A percentile compares a stretch with the other conserved stretches of the same genome.
These are phyloP conservation scores for Austrofundulus limnaeus DNA, from an alignment of 2,113 vertebrate species.

Conservation along the genomic window DNA sequence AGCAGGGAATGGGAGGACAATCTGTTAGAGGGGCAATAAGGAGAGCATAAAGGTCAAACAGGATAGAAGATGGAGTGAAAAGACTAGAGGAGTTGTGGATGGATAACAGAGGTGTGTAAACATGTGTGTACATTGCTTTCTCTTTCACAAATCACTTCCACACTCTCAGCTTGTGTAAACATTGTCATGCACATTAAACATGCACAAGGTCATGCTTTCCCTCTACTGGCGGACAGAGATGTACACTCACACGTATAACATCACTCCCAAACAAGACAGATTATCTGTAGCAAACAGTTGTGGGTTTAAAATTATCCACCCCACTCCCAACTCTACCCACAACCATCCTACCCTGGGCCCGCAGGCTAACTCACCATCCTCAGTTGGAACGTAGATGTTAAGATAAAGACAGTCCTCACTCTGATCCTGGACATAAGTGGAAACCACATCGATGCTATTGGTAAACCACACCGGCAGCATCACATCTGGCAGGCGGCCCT, in stretches of 20 bases:
- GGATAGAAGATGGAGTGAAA: slow-evolving; percentile 54
- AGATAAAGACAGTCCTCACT: slow-evolving; percentile 98
- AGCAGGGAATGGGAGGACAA: slow-evolving; percentile 1
- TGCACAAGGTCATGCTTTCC: slow-evolving; percentile 89
- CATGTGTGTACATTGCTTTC: slow-evolving; percentile 51
- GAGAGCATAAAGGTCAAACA: slow-evolving; percentile 39
- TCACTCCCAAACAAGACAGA: slow-evolving; percentile 35
- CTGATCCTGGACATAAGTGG: slow-evolving; percentile 96
- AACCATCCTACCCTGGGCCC: slow-evolving; percentile 51
- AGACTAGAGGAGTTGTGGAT: slow-evolving; percentile 61
- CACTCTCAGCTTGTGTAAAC: slow-evolving; percentile 63
- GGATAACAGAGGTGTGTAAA: slow-evolving; percentile 25
- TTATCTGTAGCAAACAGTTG: slow-evolving; percentile 14
- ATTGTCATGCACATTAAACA: slow-evolving; percentile 87
- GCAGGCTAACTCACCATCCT: slow-evolving; percentile 97
- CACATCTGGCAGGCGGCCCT: slow-evolving; percentile 95
- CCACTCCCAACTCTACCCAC: slow-evolving; percentile 50
- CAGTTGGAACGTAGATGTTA: slow-evolving; percentile 98
- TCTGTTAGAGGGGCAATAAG: slow-evolving; percentile 64
- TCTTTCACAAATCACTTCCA: slow-evolving; percentile 30
- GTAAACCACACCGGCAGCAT: slow-evolving; percentile 99
- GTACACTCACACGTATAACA: slow-evolving; percentile 48
- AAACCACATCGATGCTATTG: slow-evolving; percentile 96
- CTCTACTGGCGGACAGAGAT: slow-evolving; percentile 41
- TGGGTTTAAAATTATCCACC: slow-evolving; percentile 12